Evolutionary conservation across 2,888 invertebrate species (phyloP), one percentile per base, ranked within the genome.

Genomic region (Protodeltote pygarga): DNA sequence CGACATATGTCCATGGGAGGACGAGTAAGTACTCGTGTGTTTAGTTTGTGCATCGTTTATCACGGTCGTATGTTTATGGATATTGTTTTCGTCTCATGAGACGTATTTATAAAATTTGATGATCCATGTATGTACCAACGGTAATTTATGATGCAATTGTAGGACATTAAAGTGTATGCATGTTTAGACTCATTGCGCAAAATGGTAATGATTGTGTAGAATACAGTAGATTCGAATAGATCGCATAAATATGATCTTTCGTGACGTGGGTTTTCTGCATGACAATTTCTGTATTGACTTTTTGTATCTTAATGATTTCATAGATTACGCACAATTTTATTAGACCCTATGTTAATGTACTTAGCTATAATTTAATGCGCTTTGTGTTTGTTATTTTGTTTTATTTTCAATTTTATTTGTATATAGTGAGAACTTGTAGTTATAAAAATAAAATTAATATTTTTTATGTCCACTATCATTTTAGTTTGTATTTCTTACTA

Each of bases 1-100:
- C 90, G 96, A 97, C 90, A 95, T 97, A 82, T 98, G 97, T 93
- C 97, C 97, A 47, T 98, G 98, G 97, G 97, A 97, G 94, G 97
- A 97, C 93, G 97, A 97, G 97, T 97, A 94, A 96, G 97, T 96
- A 87, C 71, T 72, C 65, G 70, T 65, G 73, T 64, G 58, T 64
- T 67, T 72, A 67, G 65, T 73, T 71, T 66, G 71, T 71, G 75
- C 73, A 67, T 71, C 67, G 61, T 48, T 46, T 50, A 31, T 41
- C 25, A 41, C 44, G 37, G 53, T 65, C 52, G 67, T 53, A 52
- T 40, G 53, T 59, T 58, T 45, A 46, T 54, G 47, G 33, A 47
- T 59, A 44, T 49, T 59, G 51, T 37, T 41, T n/a, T 42, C 33
- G 25, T 41, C 29, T 55, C 9, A 23, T 39, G 20, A 40, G 23